Evolutionary conservation across 2,113 vertebrate species (phyloP).

Genomic region (Brienomyrus brachyistius): DNA sequence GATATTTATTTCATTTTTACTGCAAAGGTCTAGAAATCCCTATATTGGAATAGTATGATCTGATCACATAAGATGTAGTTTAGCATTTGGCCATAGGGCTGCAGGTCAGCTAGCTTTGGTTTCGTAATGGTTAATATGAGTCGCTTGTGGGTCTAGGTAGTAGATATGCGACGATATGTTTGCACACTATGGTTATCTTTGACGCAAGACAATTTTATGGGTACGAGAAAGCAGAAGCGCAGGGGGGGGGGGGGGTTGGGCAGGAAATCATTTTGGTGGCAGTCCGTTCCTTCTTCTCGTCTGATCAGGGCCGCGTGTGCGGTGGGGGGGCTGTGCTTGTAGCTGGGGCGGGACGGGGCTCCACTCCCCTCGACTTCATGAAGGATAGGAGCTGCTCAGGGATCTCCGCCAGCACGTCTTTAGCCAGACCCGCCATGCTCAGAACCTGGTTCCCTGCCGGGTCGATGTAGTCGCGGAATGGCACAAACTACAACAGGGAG

Average conservation of each 20-base stretch:
- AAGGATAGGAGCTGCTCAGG: conserved; percentile 76
- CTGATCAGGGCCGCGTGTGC: background rate
- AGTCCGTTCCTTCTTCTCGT: background rate
- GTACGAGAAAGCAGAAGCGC: background rate
- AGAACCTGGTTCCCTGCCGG: conserved; percentile 72
- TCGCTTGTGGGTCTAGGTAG: background rate
- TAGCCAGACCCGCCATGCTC: conserved; percentile 77
- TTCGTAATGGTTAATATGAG: background rate
- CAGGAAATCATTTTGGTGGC: background rate
- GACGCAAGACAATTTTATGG: background rate
- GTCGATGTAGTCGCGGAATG: conserved; percentile 75
- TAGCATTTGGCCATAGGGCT: background rate
- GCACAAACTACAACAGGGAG: conserved; percentile 59
- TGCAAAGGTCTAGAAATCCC: background rate
- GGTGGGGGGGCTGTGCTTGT: background rate
- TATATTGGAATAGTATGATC: background rate
- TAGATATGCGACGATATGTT: background rate
- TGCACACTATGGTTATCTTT: background rate
- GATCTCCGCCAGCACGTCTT: conserved; percentile 74
- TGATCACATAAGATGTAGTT: background rate
- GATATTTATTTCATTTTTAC: background rate
- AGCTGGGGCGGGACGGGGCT: conserved; percentile 50
- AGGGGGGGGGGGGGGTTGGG: background rate
- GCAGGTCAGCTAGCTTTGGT: background rate
- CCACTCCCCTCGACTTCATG: conserved; percentile 71